phyloP scores from a whole-genome alignment of 2,113 vertebrate species.

The Pycnonotus jocosus region DNA sequence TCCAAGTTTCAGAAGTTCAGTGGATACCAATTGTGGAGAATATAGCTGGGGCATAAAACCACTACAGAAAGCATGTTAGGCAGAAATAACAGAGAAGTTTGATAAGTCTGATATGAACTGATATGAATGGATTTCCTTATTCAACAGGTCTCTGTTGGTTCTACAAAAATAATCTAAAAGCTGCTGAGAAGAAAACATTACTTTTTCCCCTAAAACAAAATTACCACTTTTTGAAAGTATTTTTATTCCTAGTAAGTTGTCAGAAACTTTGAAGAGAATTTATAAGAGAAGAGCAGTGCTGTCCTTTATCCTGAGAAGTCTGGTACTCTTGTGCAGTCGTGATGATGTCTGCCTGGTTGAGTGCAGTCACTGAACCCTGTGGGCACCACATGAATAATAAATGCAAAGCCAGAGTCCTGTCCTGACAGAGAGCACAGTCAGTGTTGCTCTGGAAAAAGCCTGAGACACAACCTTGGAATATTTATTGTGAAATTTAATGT shows the following conservation, averaged over 20 bases:
- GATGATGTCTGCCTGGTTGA: background rate
- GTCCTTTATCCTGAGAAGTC: background rate
- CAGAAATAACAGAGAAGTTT: background rate
- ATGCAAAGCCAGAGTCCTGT: background rate
- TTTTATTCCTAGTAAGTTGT: background rate
- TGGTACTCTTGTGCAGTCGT: background rate
- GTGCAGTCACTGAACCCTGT: background rate
- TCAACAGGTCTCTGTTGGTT: background rate
- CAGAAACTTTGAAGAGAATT: background rate
- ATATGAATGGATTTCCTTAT: background rate
- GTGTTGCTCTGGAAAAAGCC: background rate
- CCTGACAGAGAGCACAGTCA: background rate
- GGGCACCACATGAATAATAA: background rate
- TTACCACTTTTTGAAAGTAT: background rate
- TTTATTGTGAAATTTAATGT: background rate
- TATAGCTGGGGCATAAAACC: background rate
- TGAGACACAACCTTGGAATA: background rate
- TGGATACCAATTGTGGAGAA: background rate
- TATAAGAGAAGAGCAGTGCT: background rate
- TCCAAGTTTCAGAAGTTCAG: background rate
- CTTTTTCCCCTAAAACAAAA: background rate
- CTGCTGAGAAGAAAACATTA: background rate
- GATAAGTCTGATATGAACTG: background rate
- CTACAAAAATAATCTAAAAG: background rate
- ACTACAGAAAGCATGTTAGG: background rate